Conservation (phyloP, 2,888 invertebrate species). For the Polietes domitor region DNA sequence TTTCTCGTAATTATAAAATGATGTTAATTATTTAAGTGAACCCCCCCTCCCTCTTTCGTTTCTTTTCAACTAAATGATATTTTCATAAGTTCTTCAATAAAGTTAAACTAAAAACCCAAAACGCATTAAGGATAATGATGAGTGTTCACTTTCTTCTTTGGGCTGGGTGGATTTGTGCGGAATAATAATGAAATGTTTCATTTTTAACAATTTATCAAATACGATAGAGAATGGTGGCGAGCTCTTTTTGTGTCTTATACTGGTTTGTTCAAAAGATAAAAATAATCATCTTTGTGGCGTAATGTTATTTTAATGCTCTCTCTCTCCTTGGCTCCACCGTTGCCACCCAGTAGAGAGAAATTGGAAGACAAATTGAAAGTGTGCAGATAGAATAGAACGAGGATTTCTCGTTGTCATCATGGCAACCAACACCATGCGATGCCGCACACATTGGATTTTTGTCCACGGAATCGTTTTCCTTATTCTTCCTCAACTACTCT, state of each 20-base stretch:
- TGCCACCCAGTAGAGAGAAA: not conserved
- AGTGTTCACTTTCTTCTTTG: not conserved
- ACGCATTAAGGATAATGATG: not conserved
- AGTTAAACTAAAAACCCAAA: slow-evolving; percentile 30
- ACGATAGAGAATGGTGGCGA: not conserved
- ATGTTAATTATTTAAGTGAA: slow-evolving; percentile 3
- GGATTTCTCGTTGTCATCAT: not conserved
- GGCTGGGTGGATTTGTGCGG: not conserved
- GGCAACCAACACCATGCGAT: not conserved
- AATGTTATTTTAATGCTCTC: slow-evolving; percentile 47
- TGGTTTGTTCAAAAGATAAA: not conserved
- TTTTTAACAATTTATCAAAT: slow-evolving; percentile 19
- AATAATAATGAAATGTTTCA: slow-evolving; percentile 9
- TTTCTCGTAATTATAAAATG: not conserved
- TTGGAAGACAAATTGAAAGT: not conserved
- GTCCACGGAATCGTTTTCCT: no score
- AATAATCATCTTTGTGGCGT: slow-evolving; percentile 41
- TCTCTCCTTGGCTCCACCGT: not conserved
- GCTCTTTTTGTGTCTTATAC: not conserved
- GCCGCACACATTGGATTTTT: not conserved
- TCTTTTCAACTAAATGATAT: slow-evolving; percentile 13
- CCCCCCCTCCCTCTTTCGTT: not conserved
- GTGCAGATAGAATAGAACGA: not conserved
- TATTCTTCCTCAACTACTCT: no score
- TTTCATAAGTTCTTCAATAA: slow-evolving; percentile 31